These are phyloP conservation scores for Camelus bactrianus DNA, from an alignment of 2,113 vertebrate genomes.

Conservation along the genomic window DNA sequence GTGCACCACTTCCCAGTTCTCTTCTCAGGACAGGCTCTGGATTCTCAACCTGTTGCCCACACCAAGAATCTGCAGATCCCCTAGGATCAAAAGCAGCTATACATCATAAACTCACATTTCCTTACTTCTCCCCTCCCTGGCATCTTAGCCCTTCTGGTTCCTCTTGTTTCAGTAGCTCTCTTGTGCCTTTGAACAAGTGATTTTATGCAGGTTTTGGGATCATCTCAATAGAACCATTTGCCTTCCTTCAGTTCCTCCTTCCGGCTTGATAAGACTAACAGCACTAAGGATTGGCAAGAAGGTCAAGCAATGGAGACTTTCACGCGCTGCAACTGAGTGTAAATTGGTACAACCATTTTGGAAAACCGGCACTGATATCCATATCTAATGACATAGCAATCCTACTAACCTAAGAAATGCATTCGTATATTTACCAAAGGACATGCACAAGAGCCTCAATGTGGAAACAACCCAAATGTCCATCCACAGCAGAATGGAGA, in stretches of 20 bases:
- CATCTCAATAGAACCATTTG: not conserved
- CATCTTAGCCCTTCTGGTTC: not conserved
- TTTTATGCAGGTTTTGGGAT: not conserved
- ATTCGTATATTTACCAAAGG: not conserved
- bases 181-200: not conserved
- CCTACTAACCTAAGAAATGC: not conserved
- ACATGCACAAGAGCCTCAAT: not conserved
- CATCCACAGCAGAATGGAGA: not conserved
- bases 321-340: not conserved
- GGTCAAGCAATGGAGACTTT: not conserved
- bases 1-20: not conserved
- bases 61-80: not conserved
- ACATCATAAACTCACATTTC: not conserved
- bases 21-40: not conserved
- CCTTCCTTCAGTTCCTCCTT: not conserved
- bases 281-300: not conserved
- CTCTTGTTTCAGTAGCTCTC: not conserved
- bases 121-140: not conserved
- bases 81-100: not conserved
- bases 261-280: not conserved
- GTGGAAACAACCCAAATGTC: not conserved
- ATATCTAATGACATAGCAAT: not conserved
- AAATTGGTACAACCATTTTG: not conserved
- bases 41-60: not conserved
- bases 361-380: not conserved